Percentiles rank a stretch among this genome's conserved stretches.
These are phyloP conservation scores for Eonycteris spelaea DNA, from an alignment of 2,113 vertebrate genomes.

Conservation along the genomic window DNA sequence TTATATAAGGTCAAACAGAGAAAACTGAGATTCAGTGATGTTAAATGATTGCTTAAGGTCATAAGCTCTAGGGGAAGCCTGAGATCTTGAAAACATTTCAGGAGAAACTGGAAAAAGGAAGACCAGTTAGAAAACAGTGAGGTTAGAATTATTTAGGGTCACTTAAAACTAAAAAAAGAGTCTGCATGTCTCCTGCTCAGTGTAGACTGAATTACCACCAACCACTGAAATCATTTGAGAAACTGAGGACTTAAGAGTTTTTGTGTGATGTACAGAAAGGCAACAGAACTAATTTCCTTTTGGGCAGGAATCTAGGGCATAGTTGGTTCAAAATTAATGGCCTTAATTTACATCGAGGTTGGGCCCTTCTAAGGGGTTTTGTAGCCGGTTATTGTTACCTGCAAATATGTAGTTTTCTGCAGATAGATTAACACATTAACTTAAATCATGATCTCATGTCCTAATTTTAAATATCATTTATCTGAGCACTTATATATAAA, in stretches of 20 bases:
- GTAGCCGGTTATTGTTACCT: background rate
- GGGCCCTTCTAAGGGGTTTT: background rate
- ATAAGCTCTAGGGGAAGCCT: background rate
- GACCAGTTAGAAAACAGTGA: background rate
- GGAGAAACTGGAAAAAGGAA: background rate
- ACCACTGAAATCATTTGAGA: background rate
- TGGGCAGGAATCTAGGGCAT: background rate
- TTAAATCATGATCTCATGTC: background rate
- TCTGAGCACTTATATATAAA: background rate
- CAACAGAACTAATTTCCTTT: background rate
- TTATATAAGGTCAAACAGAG: background rate
- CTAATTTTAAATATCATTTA: background rate
- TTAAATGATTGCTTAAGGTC: background rate
- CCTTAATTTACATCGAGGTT: background rate
- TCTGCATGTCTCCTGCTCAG: background rate
- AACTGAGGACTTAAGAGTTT: slow-evolving; percentile 5
- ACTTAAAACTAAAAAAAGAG: background rate
- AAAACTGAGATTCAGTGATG: background rate
- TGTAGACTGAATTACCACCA: background rate
- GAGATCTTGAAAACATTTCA: background rate
- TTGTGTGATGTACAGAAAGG: background rate
- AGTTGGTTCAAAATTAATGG: background rate
- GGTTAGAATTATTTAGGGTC: background rate
- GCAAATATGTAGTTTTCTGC: background rate
- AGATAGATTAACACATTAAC: background rate